Evolutionary conservation across 2,888 invertebrate genomes (phyloP), one percentile per base, ranked within the genome.

Genomic region (Cosmorhoe ocellata): DNA sequence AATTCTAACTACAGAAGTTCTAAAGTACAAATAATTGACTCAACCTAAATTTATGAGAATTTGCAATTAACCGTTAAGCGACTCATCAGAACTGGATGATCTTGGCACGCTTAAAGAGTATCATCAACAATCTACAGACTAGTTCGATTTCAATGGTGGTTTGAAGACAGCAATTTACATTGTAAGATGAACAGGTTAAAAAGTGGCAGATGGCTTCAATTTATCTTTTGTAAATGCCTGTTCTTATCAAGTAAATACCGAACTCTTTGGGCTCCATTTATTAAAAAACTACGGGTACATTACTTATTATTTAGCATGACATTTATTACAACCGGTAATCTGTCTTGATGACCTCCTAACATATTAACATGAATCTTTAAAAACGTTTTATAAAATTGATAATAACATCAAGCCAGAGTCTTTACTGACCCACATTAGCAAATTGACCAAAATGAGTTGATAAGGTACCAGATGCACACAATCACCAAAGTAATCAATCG

Each of bases 41-140:
- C 27, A 43, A 33, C 31, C 28, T 52, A 42, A 62, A 61, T 67
- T n/a, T 61, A 69, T 63, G 51, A 53, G 61, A 70, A 67, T 67
- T 69, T 63, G 63, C 61, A 69, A 66, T 71, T 63, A 63, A 65
- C 44, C 45, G 60, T 55, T 64, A 56, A 61, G 66, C 66, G 63
- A 49, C 66, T 69, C 69, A 73, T 74, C 64, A 71, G 68, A 71
- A 68, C 66, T 65, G 72, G 75, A 69, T 59, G 80, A 63, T 75
- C 82, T 82, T 82, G 83, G 78, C 83, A 82, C 66, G 63, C 64
- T 78, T 79, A 61, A 61, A 39, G 54, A 64, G 68, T 66, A 61
- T 71, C 72, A 67, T 74, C 72, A 2, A 18, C 18, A 18, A 4
- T 4, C n/a, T 66, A 54, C 49, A 58, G 61, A 49, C 51, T 14